phyloP scores from a whole-genome alignment of 2,888 invertebrate genomes.

The Lithophane socia region DNA sequence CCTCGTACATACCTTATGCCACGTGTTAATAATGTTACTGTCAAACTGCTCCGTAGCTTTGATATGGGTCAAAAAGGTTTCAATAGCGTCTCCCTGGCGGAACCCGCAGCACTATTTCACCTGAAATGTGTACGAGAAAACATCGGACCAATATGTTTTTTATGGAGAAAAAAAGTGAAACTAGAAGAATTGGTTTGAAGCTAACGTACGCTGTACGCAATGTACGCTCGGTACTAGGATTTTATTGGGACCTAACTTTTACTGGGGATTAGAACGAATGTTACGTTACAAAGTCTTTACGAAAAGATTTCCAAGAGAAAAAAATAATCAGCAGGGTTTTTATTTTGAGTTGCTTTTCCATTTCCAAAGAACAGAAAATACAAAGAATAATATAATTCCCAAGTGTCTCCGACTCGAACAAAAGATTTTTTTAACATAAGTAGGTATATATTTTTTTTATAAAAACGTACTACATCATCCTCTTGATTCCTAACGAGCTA shows the following conservation, averaged over 20 bases:
- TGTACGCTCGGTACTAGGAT: conserved; percentile 59
- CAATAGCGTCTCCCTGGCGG: conserved; percentile 75
- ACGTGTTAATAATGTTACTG: conserved; percentile 86
- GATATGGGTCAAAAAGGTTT: conserved; percentile 84
- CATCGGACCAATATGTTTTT: conserved; percentile 77
- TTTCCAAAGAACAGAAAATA: conserved; percentile 18
- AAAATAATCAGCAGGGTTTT: conserved; percentile 35
- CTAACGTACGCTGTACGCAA: conserved; percentile 60
- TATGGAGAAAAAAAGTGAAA: conserved; percentile 71
- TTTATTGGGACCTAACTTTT: conserved; percentile 67
- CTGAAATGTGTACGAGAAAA: conserved; percentile 73
- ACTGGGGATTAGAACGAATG: conserved; percentile 55
- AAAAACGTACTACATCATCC: conserved; percentile 45
- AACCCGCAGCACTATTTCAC: conserved; percentile 77
- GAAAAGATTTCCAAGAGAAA: conserved; percentile 14
- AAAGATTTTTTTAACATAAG: conserved; percentile 23
- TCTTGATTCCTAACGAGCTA: conserved; percentile 55
- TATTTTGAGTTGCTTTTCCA: conserved; percentile 18
- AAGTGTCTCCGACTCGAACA: conserved; percentile 2
- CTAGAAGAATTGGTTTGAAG: conserved; percentile 68
- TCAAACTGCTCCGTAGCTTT: conserved; percentile 81
- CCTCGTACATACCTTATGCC: conserved; percentile 73
- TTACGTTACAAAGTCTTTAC: conserved; percentile 44
- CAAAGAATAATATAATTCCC: conserved; percentile 25
- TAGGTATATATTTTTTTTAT: conserved; percentile 2